A percentile compares a stretch with the other conserved stretches of the same genome.
Evolutionary conservation across 2,797 vertebrate species (phyloP).

Genomic region (Notolepis coatsorum): DNA sequence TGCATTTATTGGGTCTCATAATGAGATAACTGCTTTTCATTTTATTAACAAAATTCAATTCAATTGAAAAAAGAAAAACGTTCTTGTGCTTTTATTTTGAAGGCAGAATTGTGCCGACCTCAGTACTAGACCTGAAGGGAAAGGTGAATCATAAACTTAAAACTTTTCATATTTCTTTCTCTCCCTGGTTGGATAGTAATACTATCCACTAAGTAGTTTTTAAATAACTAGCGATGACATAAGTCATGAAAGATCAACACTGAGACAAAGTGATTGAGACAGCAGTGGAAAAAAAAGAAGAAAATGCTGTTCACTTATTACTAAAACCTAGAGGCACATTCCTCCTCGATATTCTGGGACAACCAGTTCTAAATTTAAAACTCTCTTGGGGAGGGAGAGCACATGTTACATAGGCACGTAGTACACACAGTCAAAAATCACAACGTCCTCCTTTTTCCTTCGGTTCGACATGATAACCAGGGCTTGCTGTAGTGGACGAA

Average conservation of each 20-base stretch:
- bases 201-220: no score
- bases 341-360: slow-evolving; percentile 51
- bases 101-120: no score
- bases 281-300: slow-evolving; percentile 62
- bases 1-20: no score
- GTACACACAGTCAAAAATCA: slow-evolving; percentile 9
- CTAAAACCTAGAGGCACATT: slow-evolving; percentile 54
- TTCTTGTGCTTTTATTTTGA: no score
- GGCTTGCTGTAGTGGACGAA: slow-evolving; percentile 13
- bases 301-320: slow-evolving; percentile 40
- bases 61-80: no score
- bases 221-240: no score
- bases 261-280: slow-evolving; percentile 56
- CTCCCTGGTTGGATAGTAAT: no score
- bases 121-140: no score
- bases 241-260: slow-evolving; percentile 7
- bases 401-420: slow-evolving; percentile 44
- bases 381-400: slow-evolving; percentile 28
- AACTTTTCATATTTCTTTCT: no score
- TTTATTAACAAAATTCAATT: no score
- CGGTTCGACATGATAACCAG: slow-evolving; percentile 27
- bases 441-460: slow-evolving; percentile 27
- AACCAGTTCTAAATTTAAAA: slow-evolving; percentile 59
- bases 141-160: no score
- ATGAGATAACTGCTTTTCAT: no score